Percentiles rank a stretch among this genome's conserved stretches.
These are phyloP conservation scores for Dynastes maya DNA, from an alignment of 2,888 invertebrate species.

Conservation along the genomic window DNA sequence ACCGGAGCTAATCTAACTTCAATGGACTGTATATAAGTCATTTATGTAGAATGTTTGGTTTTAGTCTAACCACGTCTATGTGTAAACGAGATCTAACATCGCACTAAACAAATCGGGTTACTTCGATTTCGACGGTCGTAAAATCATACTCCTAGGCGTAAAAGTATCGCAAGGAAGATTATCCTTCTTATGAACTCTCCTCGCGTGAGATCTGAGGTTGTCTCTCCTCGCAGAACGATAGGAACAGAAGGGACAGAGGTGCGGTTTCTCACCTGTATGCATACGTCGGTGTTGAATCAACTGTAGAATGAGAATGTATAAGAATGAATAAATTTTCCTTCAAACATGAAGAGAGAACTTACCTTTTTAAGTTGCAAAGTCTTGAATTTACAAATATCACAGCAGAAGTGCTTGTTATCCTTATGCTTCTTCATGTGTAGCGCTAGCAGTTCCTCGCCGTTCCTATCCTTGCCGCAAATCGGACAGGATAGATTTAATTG, in stretches of 20 bases:
- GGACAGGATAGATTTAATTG: constrained; percentile 70
- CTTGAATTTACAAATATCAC: constrained; percentile 69
- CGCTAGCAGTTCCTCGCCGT: constrained; percentile 67
- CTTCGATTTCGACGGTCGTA: constrained; percentile 62
- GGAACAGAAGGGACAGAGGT: constrained; percentile 74
- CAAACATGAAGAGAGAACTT: neutral
- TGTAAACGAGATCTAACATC: neutral
- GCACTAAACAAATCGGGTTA: neutral
- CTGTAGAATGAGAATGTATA: constrained; percentile 58
- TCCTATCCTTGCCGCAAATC: constrained; percentile 73
- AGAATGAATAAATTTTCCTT: neutral
- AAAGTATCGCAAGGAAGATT: constrained; percentile 75
- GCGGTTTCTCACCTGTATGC: constrained; percentile 75
- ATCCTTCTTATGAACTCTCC: constrained; percentile 74
- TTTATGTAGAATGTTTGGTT: neutral
- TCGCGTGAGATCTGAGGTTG: constrained; percentile 74
- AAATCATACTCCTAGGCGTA: constrained; percentile 72
- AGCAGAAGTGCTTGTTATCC: constrained; percentile 58
- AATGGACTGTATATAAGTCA: neutral
- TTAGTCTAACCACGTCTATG: neutral
- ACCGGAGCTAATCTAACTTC: too few relatives aligned
- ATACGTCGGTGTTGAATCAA: constrained; percentile 74
- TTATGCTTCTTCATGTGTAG: constrained; percentile 58
- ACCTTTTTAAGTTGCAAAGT: constrained; percentile 75
- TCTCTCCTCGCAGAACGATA: constrained; percentile 74